Base-by-base conservation (phyloP, 2,797 vertebrate genomes). In the Cheirogaleus major region DNA sequence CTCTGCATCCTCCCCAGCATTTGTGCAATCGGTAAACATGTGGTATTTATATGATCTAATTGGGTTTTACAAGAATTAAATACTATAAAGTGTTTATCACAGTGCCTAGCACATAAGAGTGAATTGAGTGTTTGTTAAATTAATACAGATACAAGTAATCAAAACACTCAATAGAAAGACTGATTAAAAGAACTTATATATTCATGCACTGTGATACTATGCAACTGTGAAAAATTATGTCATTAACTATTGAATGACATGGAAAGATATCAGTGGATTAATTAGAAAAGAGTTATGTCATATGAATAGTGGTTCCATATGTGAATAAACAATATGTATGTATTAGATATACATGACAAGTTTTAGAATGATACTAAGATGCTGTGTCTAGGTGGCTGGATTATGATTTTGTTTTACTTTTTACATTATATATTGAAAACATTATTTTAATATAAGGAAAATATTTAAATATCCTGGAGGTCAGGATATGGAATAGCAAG, bases 51-150 rank as follows among this genome's bases (percentile, higher is more conserved):
- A 15, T 25, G 50, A 25, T 22, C 72, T 84, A 61, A 70, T 35
- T 86, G 48, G 41, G 22, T 93, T 72, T 95, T 55, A 69, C 2
- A 85, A 93, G 41, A 93, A 65, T 92, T 93, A 89, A 80, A 69
- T 90, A 35, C 27, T 76, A 32, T 45, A 72, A 89, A 23, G 55
- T 69, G 20, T 90, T 92, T 85, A 48, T 65, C 50, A 48, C 6
- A 57, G 14, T 55, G 30, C 30, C 27, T 59, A 48, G 20, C 18
- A 80, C 11, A 43, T 20, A 27, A 79, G 30, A 89, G 2, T 18
- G 67, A 72, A 65, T 41, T 43, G 18, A 93, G 7, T 69, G 6
- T 90, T 83, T 80, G 22, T 88, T 82, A 78, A 75, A 69, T 70
- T 50, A 41, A 88, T 79, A 73, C 17, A 89, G 59, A 81, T 27